Base-by-base conservation (phyloP, 1,140 invertebrate genomes). In the Bombus terrestris region DNA sequence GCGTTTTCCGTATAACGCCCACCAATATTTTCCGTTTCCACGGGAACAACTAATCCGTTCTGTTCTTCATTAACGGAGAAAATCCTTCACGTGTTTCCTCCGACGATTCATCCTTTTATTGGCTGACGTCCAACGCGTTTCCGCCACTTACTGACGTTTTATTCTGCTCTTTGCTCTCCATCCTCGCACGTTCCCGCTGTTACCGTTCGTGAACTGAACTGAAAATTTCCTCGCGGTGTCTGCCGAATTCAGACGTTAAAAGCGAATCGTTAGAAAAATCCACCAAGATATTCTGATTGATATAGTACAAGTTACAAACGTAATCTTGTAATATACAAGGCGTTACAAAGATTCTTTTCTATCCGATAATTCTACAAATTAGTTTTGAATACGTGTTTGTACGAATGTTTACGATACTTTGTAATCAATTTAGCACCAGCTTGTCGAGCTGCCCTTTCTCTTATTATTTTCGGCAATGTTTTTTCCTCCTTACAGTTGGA, bases 51-150 rank as follows among this genome's bases (percentile, higher is more conserved):
- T 86, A 86, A 86, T 86, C 85, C 85, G 74, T 83, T 83, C 81
- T 83, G 85, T 86, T 86, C 81, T 86, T 86, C 85, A 77, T 86
- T 86, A 86, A 86, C 43, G 81, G 68, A 73, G 81, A 83, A 78
- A 86, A 86, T 83, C 85, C 81, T 72, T 77, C 85, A 76, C 85
- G 85, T 86, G 81, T 66, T 59, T 64, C 43, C 59, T 13, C 59
- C 13, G 25, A 3, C 53, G 66, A 62, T 82, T 75, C 81, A 71
- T 83, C 73, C 85, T 74, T 71, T 83, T 83, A 82, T 76, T 83
- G 85, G 85, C 57, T 57, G 28, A 35, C 18, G 22, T 64, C 81
- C 81, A 83, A 83, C 57, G 59, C 69, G 78, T 64, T 86, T 83
- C 81, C 35, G 81, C 71, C 59, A 76, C 78, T 80, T 80, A 53